Percentiles rank a stretch among this genome's conserved stretches.
phyloP scores from a whole-genome alignment of 2,888 invertebrate species.

The Keiferia lycopersicella region DNA sequence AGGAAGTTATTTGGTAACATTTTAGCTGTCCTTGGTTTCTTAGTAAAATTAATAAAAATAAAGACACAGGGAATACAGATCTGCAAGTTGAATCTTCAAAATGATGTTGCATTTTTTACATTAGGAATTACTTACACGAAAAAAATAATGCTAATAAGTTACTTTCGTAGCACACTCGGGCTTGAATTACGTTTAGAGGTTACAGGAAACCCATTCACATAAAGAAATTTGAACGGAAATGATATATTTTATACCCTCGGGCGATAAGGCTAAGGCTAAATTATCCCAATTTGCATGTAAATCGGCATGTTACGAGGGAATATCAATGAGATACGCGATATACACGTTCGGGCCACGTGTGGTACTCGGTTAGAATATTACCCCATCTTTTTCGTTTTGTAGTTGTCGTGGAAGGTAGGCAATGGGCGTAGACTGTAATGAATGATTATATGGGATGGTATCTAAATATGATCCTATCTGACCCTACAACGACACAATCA shows the following conservation, averaged over 20 bases:
- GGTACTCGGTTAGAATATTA: background rate
- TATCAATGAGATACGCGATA: conserved; percentile 49
- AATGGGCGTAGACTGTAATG: no score
- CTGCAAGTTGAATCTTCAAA: no score
- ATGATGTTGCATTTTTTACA: no score
- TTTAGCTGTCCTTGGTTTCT: no score
- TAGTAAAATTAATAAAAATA: no score
- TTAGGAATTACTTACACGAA: no score
- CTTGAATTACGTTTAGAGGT: conserved; percentile 32
- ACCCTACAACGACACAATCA: no score
- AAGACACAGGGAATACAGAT: no score
- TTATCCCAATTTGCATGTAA: conserved; percentile 59
- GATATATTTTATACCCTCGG: conserved; percentile 49
- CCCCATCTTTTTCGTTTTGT: background rate
- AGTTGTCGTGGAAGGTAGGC: no score
- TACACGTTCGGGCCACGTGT: conserved; percentile 27
- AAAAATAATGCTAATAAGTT: background rate
- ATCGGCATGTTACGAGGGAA: conserved; percentile 53
- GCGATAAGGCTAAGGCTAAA: conserved; percentile 51
- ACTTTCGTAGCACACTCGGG: conserved; percentile 33
- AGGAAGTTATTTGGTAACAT: no score
- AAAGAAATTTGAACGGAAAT: conserved; percentile 43
- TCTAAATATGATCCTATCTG: no score
- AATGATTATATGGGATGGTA: no score
- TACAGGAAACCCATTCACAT: conserved; percentile 46